Percentiles rank a stretch among this genome's conserved stretches.
phyloP scores from a whole-genome alignment of 2,888 invertebrate genomes.

The Limenitis camilla region DNA sequence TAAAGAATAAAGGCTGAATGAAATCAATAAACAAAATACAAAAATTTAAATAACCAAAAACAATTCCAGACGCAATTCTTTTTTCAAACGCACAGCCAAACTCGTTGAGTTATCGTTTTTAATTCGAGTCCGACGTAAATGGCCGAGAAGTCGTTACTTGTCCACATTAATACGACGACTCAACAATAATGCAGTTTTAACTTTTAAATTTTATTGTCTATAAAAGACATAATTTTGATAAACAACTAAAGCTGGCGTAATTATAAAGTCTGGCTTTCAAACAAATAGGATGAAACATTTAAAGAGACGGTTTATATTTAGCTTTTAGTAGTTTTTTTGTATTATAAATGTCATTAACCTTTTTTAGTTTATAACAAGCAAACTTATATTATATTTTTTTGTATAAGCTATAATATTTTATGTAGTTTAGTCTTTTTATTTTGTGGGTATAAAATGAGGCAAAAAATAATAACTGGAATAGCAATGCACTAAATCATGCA shows the following conservation, averaged over 20 bases:
- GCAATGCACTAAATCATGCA: slow-evolving; percentile 5
- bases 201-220: slow-evolving; percentile 57
- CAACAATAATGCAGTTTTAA: slow-evolving; percentile 22
- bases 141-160: slow-evolving; percentile 17
- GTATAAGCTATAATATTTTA: too few species aligned
- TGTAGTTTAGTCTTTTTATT: too few species aligned
- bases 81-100: slow-evolving; percentile 2
- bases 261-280: background rate
- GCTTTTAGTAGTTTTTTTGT: too few species aligned
- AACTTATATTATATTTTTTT: too few species aligned
- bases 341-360: too few species aligned
- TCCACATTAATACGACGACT: slow-evolving; percentile 22
- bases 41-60: background rate
- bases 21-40: background rate
- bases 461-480: too few species aligned
- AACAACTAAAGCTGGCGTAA: slow-evolving; percentile 24
- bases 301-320: too few species aligned
- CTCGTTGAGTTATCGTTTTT: slow-evolving; percentile 9
- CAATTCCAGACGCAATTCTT: background rate
- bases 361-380: too few species aligned
- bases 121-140: slow-evolving; percentile 10
- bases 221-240: slow-evolving; percentile 49
- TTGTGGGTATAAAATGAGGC: too few species aligned
- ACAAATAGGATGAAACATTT: background rate
- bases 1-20: too few species aligned